Evolutionary conservation across 2,888 invertebrate genomes (phyloP), one percentile per base, ranked within the genome.

Genomic region (Cyaniris semiargus): DNA sequence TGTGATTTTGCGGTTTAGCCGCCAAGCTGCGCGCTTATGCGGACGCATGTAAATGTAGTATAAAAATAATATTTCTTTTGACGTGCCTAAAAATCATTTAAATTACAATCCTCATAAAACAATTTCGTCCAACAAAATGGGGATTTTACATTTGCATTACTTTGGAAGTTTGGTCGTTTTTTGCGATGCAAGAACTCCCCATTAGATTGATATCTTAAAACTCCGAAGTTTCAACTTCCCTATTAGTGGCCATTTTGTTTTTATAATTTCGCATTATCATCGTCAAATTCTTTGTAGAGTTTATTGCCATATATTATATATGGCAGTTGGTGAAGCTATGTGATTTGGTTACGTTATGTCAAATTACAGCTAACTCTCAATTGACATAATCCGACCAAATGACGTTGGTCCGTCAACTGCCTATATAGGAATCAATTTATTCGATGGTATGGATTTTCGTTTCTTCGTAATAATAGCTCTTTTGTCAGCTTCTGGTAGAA

Each of bases 51-150:
- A n/a, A n/a, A n/a, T n/a, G n/a, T n/a, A n/a, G n/a, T n/a, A n/a
- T n/a, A n/a, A n/a, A n/a, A n/a, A n/a, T n/a, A n/a, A 31, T 44
- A 3, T 44, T 44, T 10, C 8, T 21, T 58, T 58, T 58, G 21
- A 7, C 13, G 3, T 60, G 8, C 3, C 23, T 10, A 23, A 60
- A 23, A 60, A 60, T 60, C 21, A 23, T 60, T 60, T 60, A 60
- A 60, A 60, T 60, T 23, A 60, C 21, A 60, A 60, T 23, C 13
- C 60, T 60, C 3, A 23, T 60, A 58, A 58, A 8, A 60, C 8
- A 60, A 60, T 60, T 23, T 60, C 58, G 58, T 58, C 58, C 60
- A 60, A 60, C 60, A 60, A 60, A 60, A 60, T 60, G 60, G 21
- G 21, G 23, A 23, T 23, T 23, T 8, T 21, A 21, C 8, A 60